These are phyloP conservation scores for Hipparchia sbordonii DNA, from an alignment of 2,888 invertebrate genomes.

Conservation along the genomic window DNA sequence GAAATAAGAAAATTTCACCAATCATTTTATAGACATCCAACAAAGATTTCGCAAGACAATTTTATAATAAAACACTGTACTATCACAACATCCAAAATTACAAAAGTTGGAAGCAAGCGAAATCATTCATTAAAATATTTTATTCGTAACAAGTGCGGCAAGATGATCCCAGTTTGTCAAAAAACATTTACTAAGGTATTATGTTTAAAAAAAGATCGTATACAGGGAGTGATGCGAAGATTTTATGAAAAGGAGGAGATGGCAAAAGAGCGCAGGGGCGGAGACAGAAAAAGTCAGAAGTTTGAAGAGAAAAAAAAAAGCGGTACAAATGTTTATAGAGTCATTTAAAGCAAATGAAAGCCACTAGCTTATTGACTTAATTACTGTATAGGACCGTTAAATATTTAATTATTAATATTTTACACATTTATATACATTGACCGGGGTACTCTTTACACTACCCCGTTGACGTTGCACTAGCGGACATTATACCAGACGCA, in stretches of 20 bases:
- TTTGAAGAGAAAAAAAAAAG: conserved; percentile 10
- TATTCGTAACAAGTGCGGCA: background rate
- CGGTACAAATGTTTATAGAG: conserved; percentile 15
- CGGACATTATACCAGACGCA: too few species aligned
- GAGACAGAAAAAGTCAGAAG: conserved; percentile 18
- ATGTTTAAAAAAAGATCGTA: conserved; percentile 17
- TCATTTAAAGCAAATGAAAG: conserved; percentile 16
- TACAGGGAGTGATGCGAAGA: conserved; percentile 14
- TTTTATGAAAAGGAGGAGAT: conserved; percentile 10
- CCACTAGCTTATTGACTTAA: too few species aligned
- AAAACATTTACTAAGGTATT: background rate
- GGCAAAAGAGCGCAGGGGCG: conserved; percentile 14
- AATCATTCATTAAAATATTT: background rate
- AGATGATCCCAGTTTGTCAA: too few species aligned
- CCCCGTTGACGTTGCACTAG: too few species aligned
- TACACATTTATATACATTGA: too few species aligned
- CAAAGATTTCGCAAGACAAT: conserved; percentile 4
- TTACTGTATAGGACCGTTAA: too few species aligned
- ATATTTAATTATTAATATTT: too few species aligned
- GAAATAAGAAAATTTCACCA: too few species aligned
- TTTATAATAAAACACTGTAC: conserved; percentile 2
- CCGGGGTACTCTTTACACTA: too few species aligned
- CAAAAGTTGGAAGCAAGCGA: background rate
- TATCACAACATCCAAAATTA: background rate
- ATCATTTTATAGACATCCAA: too few species aligned